Evolutionary conservation across 2,888 invertebrate genomes (phyloP).

Genomic region (Plebejus anna): DNA sequence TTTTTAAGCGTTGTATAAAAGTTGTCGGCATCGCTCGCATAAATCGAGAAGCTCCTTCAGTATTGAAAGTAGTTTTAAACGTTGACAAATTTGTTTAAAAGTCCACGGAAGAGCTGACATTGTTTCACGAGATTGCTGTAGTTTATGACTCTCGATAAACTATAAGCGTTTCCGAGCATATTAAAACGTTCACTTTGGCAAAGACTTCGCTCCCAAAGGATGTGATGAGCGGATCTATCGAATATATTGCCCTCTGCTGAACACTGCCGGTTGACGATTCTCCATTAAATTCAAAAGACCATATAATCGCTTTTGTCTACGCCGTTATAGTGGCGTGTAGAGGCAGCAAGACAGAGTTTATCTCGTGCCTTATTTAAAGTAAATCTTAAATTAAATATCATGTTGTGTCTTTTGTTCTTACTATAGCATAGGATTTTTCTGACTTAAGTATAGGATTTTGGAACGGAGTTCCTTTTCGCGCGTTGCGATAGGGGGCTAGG

Average conservation of each 20-base stretch:
- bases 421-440: too few species aligned
- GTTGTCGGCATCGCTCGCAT: background rate
- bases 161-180: constrained; percentile 20
- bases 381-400: background rate
- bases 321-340: background rate
- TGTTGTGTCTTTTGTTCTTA: background rate
- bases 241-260: constrained; percentile 18
- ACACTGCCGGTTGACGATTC: constrained; percentile 14
- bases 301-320: constrained; percentile 1
- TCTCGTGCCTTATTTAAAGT: background rate
- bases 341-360: background rate
- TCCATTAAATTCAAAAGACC: constrained; percentile 14
- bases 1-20: background rate
- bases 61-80: constrained; percentile 5
- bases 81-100: constrained; percentile 20
- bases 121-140: constrained; percentile 20
- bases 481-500: too few species aligned
- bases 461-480: too few species aligned
- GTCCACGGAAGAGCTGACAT: constrained; percentile 17
- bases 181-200: constrained; percentile 23
- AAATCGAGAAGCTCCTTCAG: constrained; percentile 4
- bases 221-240: constrained; percentile 23
- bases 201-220: constrained; percentile 21
- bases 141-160: constrained; percentile 22
- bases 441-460: too few species aligned